These are phyloP conservation scores for Hydraecia micacea DNA, from an alignment of 2,888 invertebrate genomes.

Conservation along the genomic window DNA sequence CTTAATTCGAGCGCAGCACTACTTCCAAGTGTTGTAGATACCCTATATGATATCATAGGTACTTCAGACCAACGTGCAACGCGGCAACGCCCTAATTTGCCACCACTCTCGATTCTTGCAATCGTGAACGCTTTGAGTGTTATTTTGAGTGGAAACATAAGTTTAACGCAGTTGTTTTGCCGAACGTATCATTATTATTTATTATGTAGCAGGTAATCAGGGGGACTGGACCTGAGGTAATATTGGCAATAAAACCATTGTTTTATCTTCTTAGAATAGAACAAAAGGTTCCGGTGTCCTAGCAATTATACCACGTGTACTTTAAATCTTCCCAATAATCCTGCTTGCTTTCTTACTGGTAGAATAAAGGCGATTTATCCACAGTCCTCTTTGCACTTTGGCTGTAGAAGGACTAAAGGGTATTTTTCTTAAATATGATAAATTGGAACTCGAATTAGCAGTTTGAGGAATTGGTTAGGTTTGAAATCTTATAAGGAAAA, in stretches of 20 bases:
- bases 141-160: constrained; percentile 4
- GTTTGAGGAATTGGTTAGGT: background rate
- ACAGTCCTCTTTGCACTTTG: background rate
- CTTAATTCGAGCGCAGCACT: constrained; percentile 25
- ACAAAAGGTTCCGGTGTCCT: background rate
- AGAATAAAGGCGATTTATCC: background rate
- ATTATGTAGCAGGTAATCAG: background rate
- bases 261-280: background rate
- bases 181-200: background rate
- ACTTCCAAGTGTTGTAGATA: constrained; percentile 37
- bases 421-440: background rate
- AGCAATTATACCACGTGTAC: background rate
- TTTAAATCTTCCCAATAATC: background rate
- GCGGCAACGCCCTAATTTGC: constrained; percentile 16
- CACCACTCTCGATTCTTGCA: constrained; percentile 12
- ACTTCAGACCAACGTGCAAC: constrained; percentile 15
- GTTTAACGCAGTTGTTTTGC: background rate
- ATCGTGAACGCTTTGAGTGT: constrained; percentile 19
- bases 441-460: background rate
- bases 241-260: background rate
- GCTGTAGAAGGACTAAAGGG: background rate
- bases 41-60: constrained; percentile 27
- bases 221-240: background rate
- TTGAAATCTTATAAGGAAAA: constrained; percentile 25
- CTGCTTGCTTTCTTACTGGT: background rate